A percentile compares a stretch with the other conserved stretches of the same genome.
Evolutionary conservation across 2,888 invertebrate genomes (phyloP).

Genomic region (Pterostichus niger): DNA sequence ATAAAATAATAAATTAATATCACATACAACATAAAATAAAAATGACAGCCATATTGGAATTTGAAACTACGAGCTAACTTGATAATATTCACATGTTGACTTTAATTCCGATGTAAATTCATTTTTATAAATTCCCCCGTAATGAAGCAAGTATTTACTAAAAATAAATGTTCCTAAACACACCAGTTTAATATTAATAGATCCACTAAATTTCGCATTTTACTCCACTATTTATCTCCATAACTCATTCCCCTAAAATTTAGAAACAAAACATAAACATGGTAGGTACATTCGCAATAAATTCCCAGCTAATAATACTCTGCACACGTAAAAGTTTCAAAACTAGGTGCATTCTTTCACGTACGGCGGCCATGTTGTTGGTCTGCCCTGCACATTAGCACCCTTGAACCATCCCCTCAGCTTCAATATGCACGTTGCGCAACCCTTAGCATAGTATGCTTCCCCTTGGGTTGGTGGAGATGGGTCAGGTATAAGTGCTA

Average conservation of each 20-base stretch:
- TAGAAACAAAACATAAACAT: slow-evolving; percentile 9
- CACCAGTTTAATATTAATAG: no score
- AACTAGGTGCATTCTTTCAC: slow-evolving; percentile 26
- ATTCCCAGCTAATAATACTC: slow-evolving; percentile 44
- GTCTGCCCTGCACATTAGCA: slow-evolving; percentile 38
- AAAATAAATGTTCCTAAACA: no score
- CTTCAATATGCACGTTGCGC: background rate
- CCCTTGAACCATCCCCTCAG: slow-evolving; percentile 14
- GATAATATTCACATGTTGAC: no score
- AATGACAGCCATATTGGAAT: no score
- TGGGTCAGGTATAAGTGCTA: no score
- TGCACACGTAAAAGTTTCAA: background rate
- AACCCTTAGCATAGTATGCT: slow-evolving; percentile 8
- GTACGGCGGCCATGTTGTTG: slow-evolving; percentile 32
- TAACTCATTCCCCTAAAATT: slow-evolving; percentile 29
- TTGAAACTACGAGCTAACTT: no score
- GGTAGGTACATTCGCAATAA: slow-evolving; percentile 17
- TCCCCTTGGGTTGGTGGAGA: no score
- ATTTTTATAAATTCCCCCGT: no score
- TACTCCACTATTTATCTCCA: slow-evolving; percentile 23
- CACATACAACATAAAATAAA: no score
- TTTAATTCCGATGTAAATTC: no score
- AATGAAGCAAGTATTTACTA: no score
- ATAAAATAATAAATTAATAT: no score
- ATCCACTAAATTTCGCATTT: slow-evolving; percentile 9